A percentile compares a stretch with the other conserved stretches of the same genome.
phyloP scores from a whole-genome alignment of 2,797 vertebrate genomes.

The Bucorvus abyssinicus region DNA sequence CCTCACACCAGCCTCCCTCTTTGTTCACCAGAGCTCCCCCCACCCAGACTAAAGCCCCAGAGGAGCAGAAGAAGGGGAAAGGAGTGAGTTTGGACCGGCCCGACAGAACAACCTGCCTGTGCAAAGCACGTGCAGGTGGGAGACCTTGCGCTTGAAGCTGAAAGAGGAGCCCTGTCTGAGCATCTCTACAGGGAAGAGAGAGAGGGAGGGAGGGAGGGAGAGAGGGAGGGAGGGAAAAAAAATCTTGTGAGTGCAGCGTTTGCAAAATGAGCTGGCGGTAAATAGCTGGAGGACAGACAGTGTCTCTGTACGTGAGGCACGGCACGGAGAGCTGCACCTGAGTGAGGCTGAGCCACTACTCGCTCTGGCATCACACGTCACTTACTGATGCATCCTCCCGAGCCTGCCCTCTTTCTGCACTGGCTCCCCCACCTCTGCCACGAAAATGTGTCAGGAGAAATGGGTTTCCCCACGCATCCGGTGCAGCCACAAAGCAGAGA shows the following conservation, averaged over 20 bases:
- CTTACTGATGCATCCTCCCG: slow-evolving; percentile 18
- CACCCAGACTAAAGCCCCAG: background rate
- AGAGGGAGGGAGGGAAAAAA: background rate
- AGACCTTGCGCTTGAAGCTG: background rate
- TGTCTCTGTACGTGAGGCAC: slow-evolving; percentile 67
- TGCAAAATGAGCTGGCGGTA: slow-evolving; percentile 70
- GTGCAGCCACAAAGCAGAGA: background rate
- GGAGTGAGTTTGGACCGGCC: background rate
- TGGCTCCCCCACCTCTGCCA: background rate
- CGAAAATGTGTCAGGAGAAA: background rate
- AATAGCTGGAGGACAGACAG: slow-evolving; percentile 71
- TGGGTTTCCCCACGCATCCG: background rate
- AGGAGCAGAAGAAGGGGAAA: background rate
- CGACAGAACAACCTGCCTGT: background rate
- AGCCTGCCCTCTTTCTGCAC: slow-evolving; percentile 14
- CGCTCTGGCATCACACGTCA: slow-evolving; percentile 33
- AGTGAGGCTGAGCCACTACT: slow-evolving; percentile 46
- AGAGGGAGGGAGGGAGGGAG: background rate
- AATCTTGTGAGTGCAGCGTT: slow-evolving; percentile 45
- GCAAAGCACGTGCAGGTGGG: background rate
- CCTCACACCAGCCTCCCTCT: background rate
- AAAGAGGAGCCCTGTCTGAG: slow-evolving; percentile 44
- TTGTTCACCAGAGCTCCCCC: background rate
- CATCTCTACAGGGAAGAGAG: slow-evolving; percentile 14
- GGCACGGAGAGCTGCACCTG: slow-evolving; percentile 71